phyloP scores from a whole-genome alignment of 2,888 invertebrate genomes.

The Dastarcus helophoroides region DNA sequence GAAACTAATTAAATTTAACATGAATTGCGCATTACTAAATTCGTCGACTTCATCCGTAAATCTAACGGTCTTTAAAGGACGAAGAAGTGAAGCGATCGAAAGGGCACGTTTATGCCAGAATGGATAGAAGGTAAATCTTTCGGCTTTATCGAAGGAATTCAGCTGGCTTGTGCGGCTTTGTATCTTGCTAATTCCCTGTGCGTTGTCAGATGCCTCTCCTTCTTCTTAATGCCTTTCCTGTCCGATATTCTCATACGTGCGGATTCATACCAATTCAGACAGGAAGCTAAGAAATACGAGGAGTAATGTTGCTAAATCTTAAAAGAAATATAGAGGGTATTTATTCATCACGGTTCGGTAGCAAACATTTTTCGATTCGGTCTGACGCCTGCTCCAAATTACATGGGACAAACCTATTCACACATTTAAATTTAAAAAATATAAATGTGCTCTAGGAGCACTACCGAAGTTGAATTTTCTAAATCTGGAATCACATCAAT shows the following conservation, averaged over 20 bases:
- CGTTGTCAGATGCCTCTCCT: slow-evolving; percentile 21
- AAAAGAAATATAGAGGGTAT: too few relatives aligned
- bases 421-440: too few relatives aligned
- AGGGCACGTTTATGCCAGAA: slow-evolving; percentile 29
- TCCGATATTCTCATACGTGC: background rate
- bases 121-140: slow-evolving; percentile 33
- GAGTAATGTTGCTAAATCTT: background rate
- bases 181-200: slow-evolving; percentile 34
- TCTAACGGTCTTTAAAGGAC: slow-evolving; percentile 28
- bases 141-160: slow-evolving; percentile 33
- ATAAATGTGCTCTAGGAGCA: too few relatives aligned
- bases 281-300: background rate
- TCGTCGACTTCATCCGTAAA: slow-evolving; percentile 30
- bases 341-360: too few relatives aligned
- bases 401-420: too few relatives aligned
- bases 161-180: slow-evolving; percentile 33
- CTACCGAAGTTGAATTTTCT: too few relatives aligned
- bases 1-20: too few relatives aligned
- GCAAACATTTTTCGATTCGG: too few relatives aligned
- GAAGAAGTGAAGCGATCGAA: slow-evolving; percentile 29
- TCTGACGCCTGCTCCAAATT: too few relatives aligned
- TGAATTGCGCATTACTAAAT: too few relatives aligned
- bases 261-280: background rate
- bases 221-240: background rate
- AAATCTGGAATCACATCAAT: too few relatives aligned